These are phyloP conservation scores for Contarinia nasturtii DNA, from an alignment of 1,140 invertebrate genomes.

Conservation along the genomic window DNA sequence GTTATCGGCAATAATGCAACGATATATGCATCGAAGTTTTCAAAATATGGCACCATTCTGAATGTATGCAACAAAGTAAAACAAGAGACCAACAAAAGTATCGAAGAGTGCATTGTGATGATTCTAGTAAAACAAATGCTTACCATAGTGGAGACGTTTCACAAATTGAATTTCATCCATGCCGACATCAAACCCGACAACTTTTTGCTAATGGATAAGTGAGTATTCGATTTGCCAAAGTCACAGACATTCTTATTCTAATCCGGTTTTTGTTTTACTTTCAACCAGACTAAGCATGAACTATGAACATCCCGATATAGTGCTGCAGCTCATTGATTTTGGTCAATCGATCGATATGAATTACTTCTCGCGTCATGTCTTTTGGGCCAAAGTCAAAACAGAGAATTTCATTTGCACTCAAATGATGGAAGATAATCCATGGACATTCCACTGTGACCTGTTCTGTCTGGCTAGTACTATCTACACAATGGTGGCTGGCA, in stretches of 20 bases:
- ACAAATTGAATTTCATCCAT: constrained; percentile 81
- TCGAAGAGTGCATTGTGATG: constrained; percentile 52
- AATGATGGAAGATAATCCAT: constrained; percentile 68
- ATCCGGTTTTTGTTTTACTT: too few species aligned
- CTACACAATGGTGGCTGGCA: constrained; percentile 67
- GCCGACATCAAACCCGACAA: constrained; percentile 97
- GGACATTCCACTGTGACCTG: constrained; percentile 85
- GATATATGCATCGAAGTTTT: constrained; percentile 56
- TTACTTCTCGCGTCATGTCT: constrained; percentile 59
- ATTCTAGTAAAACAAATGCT: constrained; percentile 76
- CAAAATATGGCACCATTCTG: constrained; percentile 57
- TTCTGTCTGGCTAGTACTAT: constrained; percentile 73
- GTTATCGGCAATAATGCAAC: constrained; percentile 57
- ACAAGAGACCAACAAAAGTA: constrained; percentile 37
- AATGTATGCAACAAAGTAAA: constrained; percentile 52
- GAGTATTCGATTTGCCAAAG: constrained; percentile 20
- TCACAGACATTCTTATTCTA: too few species aligned
- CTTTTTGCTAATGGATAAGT: constrained; percentile 65
- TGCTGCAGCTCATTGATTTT: constrained; percentile 72
- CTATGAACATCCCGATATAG: background rate
- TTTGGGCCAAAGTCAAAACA: constrained; percentile 42
- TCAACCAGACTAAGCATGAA: background rate
- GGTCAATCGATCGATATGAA: constrained; percentile 79
- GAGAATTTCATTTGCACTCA: constrained; percentile 67
- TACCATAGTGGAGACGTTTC: constrained; percentile 71